phyloP scores from a whole-genome alignment of 1,140 invertebrate species.

The Apis florea region DNA sequence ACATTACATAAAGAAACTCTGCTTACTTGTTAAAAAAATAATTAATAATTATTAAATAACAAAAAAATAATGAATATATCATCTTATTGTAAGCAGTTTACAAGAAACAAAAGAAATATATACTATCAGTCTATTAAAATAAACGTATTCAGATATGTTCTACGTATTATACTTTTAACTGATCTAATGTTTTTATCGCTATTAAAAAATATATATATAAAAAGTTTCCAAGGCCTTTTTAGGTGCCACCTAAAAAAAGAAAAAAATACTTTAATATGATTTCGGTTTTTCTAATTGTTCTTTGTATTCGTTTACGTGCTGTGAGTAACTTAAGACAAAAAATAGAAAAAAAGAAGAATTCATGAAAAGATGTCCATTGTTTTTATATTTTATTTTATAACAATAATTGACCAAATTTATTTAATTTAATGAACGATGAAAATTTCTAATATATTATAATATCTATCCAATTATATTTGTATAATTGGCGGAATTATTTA shows the following conservation, averaged over 20 bases:
- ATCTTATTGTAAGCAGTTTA: slow-evolving; percentile 58
- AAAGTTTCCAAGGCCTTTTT: slow-evolving; percentile 63
- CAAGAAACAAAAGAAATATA: slow-evolving; percentile 18
- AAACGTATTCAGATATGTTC: slow-evolving; percentile 54
- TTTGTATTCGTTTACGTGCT: slow-evolving; percentile 36
- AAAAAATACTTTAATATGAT: slow-evolving; percentile 35
- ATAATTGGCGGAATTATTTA: not conserved
- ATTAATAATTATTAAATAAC: slow-evolving; percentile 63
- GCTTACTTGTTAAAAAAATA: slow-evolving; percentile 71
- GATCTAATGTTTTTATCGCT: slow-evolving; percentile 61
- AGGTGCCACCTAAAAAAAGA: slow-evolving; percentile 52
- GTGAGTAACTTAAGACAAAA: slow-evolving; percentile 9
- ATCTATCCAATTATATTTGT: not conserved
- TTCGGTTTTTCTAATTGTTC: slow-evolving; percentile 43
- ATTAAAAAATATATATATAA: not conserved
- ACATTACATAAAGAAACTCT: slow-evolving; percentile 71
- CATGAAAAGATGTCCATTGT: not conserved
- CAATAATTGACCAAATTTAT: not conserved
- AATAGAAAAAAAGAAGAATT: not conserved
- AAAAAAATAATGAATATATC: slow-evolving; percentile 37
- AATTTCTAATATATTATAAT: not conserved
- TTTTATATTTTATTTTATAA: not conserved
- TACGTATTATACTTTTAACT: slow-evolving; percentile 59
- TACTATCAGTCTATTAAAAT: slow-evolving; percentile 54
- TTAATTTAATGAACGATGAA: not conserved